Conservation (phyloP, 1,140 invertebrate species). For the Drosophila navojoa region DNA sequence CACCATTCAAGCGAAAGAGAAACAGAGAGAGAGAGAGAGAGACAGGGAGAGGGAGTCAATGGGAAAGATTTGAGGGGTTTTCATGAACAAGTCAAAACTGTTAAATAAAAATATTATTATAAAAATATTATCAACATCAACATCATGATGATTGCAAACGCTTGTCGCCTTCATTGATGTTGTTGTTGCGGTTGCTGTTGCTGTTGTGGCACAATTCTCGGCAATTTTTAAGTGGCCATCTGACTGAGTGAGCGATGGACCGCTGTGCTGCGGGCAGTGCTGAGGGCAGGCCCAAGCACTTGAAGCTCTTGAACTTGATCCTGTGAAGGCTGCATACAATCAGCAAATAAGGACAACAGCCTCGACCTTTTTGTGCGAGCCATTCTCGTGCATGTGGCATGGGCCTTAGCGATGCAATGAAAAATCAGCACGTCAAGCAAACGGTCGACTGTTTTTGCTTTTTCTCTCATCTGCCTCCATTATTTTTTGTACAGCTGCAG, state of each 20-base stretch:
- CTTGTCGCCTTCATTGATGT: constrained; percentile 18
- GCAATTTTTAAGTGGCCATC: constrained; percentile 66
- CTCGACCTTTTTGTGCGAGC: constrained; percentile 30
- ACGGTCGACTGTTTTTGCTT: constrained; percentile 29
- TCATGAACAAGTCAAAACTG: constrained; percentile 18
- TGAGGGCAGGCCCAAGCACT: constrained; percentile 13
- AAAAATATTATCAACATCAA: constrained; percentile 2
- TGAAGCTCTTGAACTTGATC: constrained; percentile 71
- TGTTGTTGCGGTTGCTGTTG: neutral
- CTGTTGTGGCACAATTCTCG: constrained; percentile 50
- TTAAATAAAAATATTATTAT: too few relatives aligned
- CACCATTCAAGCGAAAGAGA: neutral
- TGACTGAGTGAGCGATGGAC: constrained; percentile 4
- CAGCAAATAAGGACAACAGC: constrained; percentile 56
- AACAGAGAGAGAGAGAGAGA: too few relatives aligned
- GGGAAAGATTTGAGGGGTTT: neutral
- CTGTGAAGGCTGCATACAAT: constrained; percentile 59
- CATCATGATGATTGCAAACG: constrained; percentile 10
- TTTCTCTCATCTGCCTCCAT: neutral
- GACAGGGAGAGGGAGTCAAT: too few relatives aligned
- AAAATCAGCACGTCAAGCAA: constrained; percentile 51
- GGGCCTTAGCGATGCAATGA: constrained; percentile 5
- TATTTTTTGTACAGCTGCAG: constrained; percentile 3
- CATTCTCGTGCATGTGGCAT: constrained; percentile 18
- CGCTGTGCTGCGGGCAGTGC: neutral